A percentile compares a stretch with the other conserved stretches of the same genome.
These are phyloP conservation scores for Omphaloscelis lunosa DNA, from an alignment of 2,888 invertebrate genomes.

Conservation along the genomic window DNA sequence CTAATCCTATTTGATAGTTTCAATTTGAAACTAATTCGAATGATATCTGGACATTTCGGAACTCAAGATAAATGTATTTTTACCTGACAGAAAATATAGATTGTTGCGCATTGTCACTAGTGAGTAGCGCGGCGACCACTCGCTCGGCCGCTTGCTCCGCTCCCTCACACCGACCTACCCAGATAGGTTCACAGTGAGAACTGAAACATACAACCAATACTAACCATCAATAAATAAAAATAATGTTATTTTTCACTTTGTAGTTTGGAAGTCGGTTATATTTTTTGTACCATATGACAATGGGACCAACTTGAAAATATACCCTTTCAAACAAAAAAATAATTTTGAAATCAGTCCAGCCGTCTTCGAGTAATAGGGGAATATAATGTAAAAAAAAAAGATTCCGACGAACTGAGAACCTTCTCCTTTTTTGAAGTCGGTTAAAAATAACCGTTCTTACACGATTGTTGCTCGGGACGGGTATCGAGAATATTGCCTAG, in stretches of 20 bases:
- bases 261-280: too few species aligned
- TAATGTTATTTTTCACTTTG: too few species aligned
- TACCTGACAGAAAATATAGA: conserved; percentile 76
- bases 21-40: background rate
- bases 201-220: conserved; percentile 69
- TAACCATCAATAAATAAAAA: background rate
- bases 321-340: too few species aligned
- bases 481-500: conserved; percentile 2
- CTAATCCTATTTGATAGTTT: background rate
- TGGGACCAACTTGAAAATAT: too few species aligned
- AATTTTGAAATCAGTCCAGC: too few species aligned
- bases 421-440: too few species aligned
- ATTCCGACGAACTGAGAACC: too few species aligned
- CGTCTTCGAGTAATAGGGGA: too few species aligned
- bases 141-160: conserved; percentile 74
- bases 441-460: conserved; percentile 1
- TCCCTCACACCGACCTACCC: conserved; percentile 80
- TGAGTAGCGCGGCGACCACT: conserved; percentile 75
- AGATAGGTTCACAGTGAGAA: conserved; percentile 79
- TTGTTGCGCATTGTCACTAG: conserved; percentile 57
- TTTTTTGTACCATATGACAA: too few species aligned
- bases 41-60: background rate
- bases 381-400: too few species aligned
- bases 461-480: conserved; percentile 1
- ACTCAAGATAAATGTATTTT: background rate